Evolutionary conservation across 2,888 invertebrate species (phyloP).

Genomic region (Abscondita cerata): DNA sequence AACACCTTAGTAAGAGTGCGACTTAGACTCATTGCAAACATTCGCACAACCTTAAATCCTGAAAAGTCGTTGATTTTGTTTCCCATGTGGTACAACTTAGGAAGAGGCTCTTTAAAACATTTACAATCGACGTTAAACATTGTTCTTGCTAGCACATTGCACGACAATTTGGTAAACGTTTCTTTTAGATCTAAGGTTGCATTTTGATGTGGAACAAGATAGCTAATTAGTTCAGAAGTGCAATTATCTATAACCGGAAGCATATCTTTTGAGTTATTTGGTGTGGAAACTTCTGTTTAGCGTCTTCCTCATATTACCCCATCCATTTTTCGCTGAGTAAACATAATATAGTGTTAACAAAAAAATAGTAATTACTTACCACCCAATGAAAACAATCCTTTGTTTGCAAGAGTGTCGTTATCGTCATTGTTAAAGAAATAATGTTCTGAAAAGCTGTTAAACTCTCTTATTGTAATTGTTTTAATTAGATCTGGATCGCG

Average conservation of each 20-base stretch:
- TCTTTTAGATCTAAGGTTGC: neutral
- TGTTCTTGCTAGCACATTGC: neutral
- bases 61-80: slow-evolving; percentile 4
- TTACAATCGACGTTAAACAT: neutral
- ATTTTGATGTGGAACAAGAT: neutral
- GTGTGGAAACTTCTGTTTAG: neutral
- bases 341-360: neutral
- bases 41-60: neutral
- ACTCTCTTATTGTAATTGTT: neutral
- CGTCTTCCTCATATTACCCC: neutral
- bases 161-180: neutral
- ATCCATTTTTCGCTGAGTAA: neutral
- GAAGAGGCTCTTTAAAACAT: neutral
- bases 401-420: neutral
- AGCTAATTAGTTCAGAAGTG: neutral
- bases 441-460: slow-evolving; percentile 1
- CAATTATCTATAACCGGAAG: neutral
- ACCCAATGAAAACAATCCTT: neutral
- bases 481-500: neutral
- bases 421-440: neutral
- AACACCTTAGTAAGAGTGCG: neutral
- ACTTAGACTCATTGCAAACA: neutral
- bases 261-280: neutral
- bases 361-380: neutral
- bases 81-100: neutral